phyloP scores from a whole-genome alignment of 2,113 vertebrate genomes.

The Xenopus laevis region DNA sequence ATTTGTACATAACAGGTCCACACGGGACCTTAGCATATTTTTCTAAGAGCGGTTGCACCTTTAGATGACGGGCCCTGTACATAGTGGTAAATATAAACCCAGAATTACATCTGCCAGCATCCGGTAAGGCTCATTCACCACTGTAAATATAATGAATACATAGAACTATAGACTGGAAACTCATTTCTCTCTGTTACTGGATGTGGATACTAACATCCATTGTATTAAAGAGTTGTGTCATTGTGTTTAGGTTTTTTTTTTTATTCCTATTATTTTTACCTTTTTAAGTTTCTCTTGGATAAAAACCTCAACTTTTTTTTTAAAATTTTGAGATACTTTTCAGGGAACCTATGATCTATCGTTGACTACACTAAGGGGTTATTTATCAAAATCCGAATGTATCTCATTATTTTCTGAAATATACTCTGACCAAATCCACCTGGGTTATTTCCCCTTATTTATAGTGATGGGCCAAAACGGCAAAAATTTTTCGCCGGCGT shows the following conservation, averaged over 20 bases:
- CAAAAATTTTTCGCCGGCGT: too few species aligned
- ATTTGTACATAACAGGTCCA: constrained; percentile 9
- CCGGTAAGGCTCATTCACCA: constrained; percentile 56
- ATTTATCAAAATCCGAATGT: too few species aligned
- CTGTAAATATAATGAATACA: constrained; percentile 67
- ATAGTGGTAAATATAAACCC: constrained; percentile 12
- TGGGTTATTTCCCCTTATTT: too few species aligned
- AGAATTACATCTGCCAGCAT: constrained; percentile 40
- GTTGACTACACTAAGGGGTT: too few species aligned
- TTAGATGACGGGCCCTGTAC: constrained; percentile 29
- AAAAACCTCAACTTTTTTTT: constrained; percentile 10
- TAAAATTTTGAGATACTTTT: constrained; percentile 61
- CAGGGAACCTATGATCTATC: constrained; percentile 28
- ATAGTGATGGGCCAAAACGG: too few species aligned
- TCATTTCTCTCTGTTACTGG: constrained; percentile 57
- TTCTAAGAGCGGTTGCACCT: constrained; percentile 39
- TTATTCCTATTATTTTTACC: constrained; percentile 50
- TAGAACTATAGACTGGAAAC: constrained; percentile 61
- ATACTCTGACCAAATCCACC: too few species aligned
- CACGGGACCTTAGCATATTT: constrained; percentile 22
- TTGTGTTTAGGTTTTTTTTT: constrained; percentile 63
- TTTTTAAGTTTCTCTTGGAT: not conserved
- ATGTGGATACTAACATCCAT: constrained; percentile 46
- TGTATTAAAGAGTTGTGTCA: constrained; percentile 63
- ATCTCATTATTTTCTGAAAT: too few species aligned